phyloP scores from a whole-genome alignment of 2,113 vertebrate genomes.

The Thermophis baileyi region DNA sequence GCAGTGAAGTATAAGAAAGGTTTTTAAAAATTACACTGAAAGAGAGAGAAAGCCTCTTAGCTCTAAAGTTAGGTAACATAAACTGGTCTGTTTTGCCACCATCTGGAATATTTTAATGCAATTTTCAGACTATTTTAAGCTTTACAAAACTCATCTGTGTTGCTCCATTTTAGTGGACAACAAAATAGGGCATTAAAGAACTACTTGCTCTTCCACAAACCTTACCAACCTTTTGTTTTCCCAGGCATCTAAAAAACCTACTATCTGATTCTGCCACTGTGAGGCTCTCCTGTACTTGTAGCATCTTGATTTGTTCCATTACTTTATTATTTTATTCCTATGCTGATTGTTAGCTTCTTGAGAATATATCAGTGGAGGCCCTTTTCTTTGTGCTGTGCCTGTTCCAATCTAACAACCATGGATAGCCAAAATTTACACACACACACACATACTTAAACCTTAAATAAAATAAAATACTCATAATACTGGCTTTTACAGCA shows the following conservation, averaged over 20 bases:
- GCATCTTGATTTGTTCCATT: background rate
- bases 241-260: background rate
- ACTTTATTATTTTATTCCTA: background rate
- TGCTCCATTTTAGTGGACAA: background rate
- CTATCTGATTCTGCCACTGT: background rate
- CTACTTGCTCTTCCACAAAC: background rate
- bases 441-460: too few relatives aligned
- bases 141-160: background rate
- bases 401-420: background rate
- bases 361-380: background rate
- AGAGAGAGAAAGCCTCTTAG: background rate
- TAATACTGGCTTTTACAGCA: background rate
- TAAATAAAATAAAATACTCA: background rate
- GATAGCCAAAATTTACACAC: background rate
- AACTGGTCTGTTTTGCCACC: background rate
- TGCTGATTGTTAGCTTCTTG: background rate
- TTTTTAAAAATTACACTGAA: background rate
- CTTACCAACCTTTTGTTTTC: background rate
- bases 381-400: background rate
- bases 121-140: background rate
- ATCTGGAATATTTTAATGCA: background rate
- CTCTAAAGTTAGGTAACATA: background rate
- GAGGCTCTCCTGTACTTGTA: background rate
- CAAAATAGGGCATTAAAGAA: background rate
- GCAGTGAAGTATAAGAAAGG: background rate